These are phyloP conservation scores for Acrocephalus arundinaceus DNA, from an alignment of 2,113 vertebrate genomes.

Conservation along the genomic window DNA sequence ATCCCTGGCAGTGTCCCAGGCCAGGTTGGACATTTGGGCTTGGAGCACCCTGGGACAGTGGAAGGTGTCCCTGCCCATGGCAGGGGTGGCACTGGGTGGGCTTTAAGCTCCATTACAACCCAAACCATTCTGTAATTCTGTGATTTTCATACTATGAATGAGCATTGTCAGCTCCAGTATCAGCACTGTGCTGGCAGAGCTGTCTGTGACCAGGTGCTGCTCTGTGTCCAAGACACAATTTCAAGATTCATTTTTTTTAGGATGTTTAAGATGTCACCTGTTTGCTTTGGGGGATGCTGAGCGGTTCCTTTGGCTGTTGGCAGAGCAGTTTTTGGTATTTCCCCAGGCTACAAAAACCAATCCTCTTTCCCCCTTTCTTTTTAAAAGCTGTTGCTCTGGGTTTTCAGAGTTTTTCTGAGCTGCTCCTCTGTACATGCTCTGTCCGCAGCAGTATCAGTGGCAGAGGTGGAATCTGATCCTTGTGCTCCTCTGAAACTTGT, in stretches of 20 bases:
- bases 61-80: not conserved
- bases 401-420: not conserved
- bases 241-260: fast-evolving
- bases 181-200: not conserved
- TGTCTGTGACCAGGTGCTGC: fast-evolving
- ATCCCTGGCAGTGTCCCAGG: not conserved
- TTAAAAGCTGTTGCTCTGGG: not conserved
- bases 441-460: not conserved
- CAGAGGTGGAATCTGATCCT: not conserved
- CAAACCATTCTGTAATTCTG: fast-evolving
- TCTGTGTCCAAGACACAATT: fast-evolving
- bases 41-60: not conserved
- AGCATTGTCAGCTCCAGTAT: fast-evolving
- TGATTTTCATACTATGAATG: fast-evolving
- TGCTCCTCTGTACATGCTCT: not conserved
- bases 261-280: not conserved
- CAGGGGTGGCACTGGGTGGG: not conserved
- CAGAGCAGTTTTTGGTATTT: not conserved
- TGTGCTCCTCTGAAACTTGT: fast-evolving
- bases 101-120: fast-evolving
- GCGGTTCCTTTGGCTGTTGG: fast-evolving
- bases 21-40: not conserved
- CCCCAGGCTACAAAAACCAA: not conserved
- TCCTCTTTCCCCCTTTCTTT: fast-evolving
- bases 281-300: not conserved